These are phyloP conservation scores for Drosophila athabasca DNA, from an alignment of 1,140 invertebrate species.

Conservation along the genomic window DNA sequence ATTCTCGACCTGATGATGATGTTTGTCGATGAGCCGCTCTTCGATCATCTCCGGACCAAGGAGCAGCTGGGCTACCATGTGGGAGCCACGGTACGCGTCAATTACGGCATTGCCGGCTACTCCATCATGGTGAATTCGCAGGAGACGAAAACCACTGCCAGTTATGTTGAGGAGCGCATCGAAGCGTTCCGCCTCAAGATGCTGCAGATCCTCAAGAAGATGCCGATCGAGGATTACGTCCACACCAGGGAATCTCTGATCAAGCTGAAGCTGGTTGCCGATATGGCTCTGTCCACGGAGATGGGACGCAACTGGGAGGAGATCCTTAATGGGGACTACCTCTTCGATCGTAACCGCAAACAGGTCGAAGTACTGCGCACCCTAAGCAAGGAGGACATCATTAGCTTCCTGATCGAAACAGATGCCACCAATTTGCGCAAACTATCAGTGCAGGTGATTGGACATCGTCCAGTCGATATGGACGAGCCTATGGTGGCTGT, in stretches of 20 bases:
- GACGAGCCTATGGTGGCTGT: not conserved
- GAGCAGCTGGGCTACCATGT: constrained; percentile 96
- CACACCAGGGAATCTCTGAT: constrained; percentile 87
- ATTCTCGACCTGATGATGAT: constrained; percentile 91
- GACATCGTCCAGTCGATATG: constrained; percentile 35
- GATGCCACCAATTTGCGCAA: constrained; percentile 87
- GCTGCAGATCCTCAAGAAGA: constrained; percentile 85
- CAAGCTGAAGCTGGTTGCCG: constrained; percentile 89
- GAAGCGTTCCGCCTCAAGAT: constrained; percentile 90
- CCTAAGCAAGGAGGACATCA: constrained; percentile 85
- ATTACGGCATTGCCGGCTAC: constrained; percentile 90
- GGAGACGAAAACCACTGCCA: constrained; percentile 88
- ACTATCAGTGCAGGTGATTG: constrained; percentile 87
- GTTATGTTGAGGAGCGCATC: constrained; percentile 90
- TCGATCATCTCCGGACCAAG: constrained; percentile 93
- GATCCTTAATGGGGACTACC: constrained; percentile 87
- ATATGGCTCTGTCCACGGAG: constrained; percentile 90
- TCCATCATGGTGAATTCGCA: constrained; percentile 90
- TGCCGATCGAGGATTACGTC: constrained; percentile 87
- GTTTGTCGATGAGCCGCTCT: constrained; percentile 93
- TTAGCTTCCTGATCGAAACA: constrained; percentile 86
- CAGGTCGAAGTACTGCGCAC: constrained; percentile 85
- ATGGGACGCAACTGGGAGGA: constrained; percentile 89
- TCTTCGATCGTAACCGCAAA: constrained; percentile 86
- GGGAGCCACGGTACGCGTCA: constrained; percentile 87